These are phyloP conservation scores for Drosophila pseudotalamancana DNA, from an alignment of 2,888 invertebrate species.

Conservation along the genomic window DNA sequence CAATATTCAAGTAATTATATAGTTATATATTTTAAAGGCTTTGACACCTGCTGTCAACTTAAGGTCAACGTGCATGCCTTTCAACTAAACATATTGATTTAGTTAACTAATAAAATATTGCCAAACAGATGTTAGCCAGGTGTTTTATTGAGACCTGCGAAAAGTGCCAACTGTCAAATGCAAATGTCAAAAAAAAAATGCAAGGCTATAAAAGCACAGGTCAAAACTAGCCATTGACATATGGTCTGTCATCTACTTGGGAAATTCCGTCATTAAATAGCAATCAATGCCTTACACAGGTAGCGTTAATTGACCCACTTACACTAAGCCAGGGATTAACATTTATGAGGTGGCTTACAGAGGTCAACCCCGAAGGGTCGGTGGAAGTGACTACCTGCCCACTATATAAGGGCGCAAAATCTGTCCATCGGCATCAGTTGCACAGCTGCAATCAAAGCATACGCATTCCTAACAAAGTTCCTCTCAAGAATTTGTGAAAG, in stretches of 20 bases:
- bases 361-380: background rate
- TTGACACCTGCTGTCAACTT: constrained; percentile 11
- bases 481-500: background rate
- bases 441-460: constrained; percentile 26
- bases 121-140: constrained; percentile 16
- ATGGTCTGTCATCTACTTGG: constrained; percentile 15
- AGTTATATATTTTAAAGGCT: too few relatives aligned
- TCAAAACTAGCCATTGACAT: constrained; percentile 20
- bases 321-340: constrained; percentile 19
- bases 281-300: constrained; percentile 52
- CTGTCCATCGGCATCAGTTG: constrained; percentile 40
- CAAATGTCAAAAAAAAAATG: too few relatives aligned
- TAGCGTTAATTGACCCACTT: constrained; percentile 24
- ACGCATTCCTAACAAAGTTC: constrained; percentile 11
- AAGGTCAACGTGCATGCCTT: constrained; percentile 9
- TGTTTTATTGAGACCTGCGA: background rate
- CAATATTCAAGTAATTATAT: too few relatives aligned
- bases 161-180: constrained; percentile 19
- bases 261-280: constrained; percentile 57
- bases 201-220: constrained; percentile 24
- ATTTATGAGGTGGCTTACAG: background rate
- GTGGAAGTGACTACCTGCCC: background rate
- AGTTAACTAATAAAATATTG: background rate
- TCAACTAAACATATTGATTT: constrained; percentile 25
- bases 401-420: constrained; percentile 39